A percentile compares a stretch with the other conserved stretches of the same genome.
Conservation (phyloP, 2,113 vertebrate species). For the Anarhynchus alexandrinus region DNA sequence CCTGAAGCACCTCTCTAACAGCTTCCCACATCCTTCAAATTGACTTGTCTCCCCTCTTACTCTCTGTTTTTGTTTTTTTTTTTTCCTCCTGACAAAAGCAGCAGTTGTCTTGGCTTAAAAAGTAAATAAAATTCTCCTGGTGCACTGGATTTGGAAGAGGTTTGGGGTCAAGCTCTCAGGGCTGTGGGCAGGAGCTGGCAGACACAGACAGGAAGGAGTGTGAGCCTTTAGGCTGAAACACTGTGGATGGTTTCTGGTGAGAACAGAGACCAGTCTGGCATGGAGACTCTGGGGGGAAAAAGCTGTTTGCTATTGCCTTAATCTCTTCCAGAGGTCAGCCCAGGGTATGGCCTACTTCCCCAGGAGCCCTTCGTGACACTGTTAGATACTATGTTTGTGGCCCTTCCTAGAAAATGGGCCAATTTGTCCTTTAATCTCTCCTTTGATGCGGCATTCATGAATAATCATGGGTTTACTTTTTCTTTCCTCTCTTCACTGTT, state of each 20-base stretch:
- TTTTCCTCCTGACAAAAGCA: neutral
- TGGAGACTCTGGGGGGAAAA: neutral
- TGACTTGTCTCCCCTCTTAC: neutral
- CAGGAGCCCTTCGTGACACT: neutral
- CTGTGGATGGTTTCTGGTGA: neutral
- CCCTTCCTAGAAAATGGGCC: neutral
- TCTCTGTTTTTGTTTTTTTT: neutral
- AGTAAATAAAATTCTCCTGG: neutral
- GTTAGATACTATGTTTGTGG: neutral
- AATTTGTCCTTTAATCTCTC: neutral
- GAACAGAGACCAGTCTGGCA: neutral
- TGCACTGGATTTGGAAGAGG: neutral
- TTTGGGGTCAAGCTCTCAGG: neutral
- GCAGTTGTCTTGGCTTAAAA: neutral
- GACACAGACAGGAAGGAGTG: neutral
- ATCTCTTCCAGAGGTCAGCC: neutral
- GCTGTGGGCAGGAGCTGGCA: neutral
- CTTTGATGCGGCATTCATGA: neutral
- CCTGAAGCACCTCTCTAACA: neutral
- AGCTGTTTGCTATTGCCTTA: neutral
- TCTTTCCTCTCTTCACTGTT: neutral
- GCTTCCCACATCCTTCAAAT: neutral
- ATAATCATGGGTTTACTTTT: neutral
- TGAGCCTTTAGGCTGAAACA: neutral
- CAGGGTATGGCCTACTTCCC: neutral